These are phyloP conservation scores for Dione vanillae DNA, from an alignment of 2,888 invertebrate species.

Conservation along the genomic window DNA sequence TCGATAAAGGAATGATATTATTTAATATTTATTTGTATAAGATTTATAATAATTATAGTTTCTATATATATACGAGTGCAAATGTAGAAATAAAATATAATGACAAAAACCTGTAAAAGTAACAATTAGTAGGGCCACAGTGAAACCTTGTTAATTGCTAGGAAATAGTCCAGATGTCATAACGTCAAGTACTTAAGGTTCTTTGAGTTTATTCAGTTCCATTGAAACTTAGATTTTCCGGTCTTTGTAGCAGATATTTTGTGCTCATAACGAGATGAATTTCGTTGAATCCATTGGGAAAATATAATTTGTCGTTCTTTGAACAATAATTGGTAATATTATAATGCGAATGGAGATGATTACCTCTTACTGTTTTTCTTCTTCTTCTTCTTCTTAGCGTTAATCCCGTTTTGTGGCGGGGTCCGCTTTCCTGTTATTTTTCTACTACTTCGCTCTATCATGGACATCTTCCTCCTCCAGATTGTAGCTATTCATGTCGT, in stretches of 20 bases:
- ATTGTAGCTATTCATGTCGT: no score
- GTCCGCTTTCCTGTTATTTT: no score
- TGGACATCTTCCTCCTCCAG: no score
- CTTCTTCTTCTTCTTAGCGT: no score
- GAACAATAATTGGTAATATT: background rate
- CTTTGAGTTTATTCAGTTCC: slow-evolving; percentile 6
- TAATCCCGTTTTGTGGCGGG: no score
- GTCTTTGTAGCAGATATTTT: background rate
- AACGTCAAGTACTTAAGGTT: background rate
- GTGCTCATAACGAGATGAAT: background rate
- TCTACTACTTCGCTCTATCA: no score
- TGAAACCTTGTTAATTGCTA: slow-evolving; percentile 6
- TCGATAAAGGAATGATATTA: no score
- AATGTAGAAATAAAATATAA: no score
- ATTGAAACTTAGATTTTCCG: slow-evolving; percentile 14
- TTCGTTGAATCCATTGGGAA: background rate
- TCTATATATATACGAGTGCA: no score
- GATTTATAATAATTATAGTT: no score
- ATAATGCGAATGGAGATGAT: background rate
- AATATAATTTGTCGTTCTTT: background rate
- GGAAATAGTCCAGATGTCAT: slow-evolving; percentile 13
- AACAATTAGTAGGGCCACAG: slow-evolving; percentile 3
- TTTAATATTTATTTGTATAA: no score
- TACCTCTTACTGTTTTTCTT: no score
- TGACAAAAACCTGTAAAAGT: background rate